These are phyloP conservation scores for Vulpes lagopus DNA, from an alignment of 2,113 vertebrate genomes.

Conservation along the genomic window DNA sequence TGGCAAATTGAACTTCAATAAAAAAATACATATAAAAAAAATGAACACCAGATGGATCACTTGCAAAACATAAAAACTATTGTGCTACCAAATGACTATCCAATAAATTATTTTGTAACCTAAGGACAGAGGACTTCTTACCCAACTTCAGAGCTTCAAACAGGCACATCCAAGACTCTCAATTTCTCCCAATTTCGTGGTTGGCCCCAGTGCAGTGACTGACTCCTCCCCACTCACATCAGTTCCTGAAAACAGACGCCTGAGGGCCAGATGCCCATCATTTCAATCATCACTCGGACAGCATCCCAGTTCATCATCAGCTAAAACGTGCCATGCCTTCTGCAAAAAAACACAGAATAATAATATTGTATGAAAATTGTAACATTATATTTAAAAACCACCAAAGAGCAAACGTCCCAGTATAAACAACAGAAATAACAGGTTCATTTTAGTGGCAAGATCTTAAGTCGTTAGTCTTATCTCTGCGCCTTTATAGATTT, in stretches of 20 bases:
- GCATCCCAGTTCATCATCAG: not conserved
- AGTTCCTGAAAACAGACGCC: not conserved
- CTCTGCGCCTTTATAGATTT: not conserved
- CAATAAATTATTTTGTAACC: not conserved
- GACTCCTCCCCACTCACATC: not conserved
- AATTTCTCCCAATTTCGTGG: not conserved
- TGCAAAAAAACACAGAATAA: not conserved
- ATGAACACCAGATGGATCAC: not conserved
- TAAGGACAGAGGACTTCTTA: not conserved
- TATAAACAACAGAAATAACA: not conserved
- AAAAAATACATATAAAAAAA: no score
- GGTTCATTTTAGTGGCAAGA: not conserved
- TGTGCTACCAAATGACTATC: not conserved
- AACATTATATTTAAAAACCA: not conserved
- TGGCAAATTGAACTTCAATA: no score
- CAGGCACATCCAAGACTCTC: not conserved
- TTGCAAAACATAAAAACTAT: not conserved
- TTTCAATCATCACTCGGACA: not conserved
- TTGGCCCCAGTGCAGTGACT: no score
- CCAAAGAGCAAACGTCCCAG: not conserved
- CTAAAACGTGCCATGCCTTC: not conserved
- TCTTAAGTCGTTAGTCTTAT: not conserved
- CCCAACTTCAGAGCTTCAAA: not conserved
- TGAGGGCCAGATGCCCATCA: not conserved
- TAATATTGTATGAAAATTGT: not conserved